Evolutionary conservation across 1,140 invertebrate species (phyloP).

Genomic region (Papilio glaucus): DNA sequence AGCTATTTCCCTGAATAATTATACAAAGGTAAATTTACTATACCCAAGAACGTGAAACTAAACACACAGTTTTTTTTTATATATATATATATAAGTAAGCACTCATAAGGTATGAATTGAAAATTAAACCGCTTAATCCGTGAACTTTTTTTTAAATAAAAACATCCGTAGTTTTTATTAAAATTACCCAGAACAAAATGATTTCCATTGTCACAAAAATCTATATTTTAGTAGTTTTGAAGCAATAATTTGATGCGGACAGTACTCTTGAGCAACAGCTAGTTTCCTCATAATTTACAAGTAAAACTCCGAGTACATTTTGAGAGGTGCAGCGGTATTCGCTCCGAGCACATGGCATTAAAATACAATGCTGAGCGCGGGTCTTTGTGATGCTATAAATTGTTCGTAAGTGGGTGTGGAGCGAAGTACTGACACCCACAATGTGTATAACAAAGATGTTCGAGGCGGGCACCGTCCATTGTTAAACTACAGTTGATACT

Average conservation of each 20-base stretch:
- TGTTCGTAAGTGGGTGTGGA: conserved; percentile 20
- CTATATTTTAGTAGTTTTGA: no score
- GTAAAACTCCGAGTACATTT: not conserved
- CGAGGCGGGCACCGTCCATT: conserved; percentile 5
- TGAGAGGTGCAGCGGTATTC: not conserved
- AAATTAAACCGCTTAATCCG: no score
- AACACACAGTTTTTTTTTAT: no score
- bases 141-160: no score
- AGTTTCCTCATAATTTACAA: conserved; percentile 12
- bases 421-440: conserved; percentile 7
- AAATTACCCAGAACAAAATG: no score
- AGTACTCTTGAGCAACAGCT: not conserved
- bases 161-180: no score
- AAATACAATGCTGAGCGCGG: conserved; percentile 21
- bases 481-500: not conserved
- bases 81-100: no score
- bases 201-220: no score
- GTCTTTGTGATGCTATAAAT: conserved; percentile 15
- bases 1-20: no score
- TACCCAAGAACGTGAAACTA: no score
- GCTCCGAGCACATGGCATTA: not conserved
- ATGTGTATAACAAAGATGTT: conserved; percentile 7
- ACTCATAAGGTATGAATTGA: no score
- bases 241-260: conserved; percentile 44
- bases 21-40: no score